phyloP scores from a whole-genome alignment of 2,888 invertebrate genomes.

The Omphaloscelis lunosa region DNA sequence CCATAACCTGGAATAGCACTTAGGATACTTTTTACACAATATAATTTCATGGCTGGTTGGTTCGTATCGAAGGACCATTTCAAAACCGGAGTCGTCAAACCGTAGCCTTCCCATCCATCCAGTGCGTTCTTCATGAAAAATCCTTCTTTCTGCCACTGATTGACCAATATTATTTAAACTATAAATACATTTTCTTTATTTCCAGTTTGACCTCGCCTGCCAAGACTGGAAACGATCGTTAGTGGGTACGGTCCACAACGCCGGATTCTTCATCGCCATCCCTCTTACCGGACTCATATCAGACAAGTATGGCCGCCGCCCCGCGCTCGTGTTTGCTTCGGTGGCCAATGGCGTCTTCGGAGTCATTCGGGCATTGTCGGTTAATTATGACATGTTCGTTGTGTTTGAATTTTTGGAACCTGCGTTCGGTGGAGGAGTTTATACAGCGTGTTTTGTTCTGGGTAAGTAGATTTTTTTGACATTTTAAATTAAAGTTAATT shows the following conservation, averaged over 20 bases:
- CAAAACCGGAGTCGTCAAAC: neutral
- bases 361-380: constrained; percentile 90
- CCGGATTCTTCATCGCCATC: constrained; percentile 94
- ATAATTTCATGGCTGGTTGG: neutral
- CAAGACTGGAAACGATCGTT: constrained; percentile 94
- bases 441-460: constrained; percentile 91
- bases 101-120: too few species aligned
- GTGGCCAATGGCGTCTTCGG: constrained; percentile 90
- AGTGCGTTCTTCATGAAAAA: neutral
- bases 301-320: constrained; percentile 92
- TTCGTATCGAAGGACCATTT: neutral
- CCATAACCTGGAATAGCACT: too few species aligned
- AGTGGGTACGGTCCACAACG: constrained; percentile 94
- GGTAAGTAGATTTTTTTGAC: constrained; percentile 81
- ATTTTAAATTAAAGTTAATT: neutral
- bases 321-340: constrained; percentile 90
- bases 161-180: neutral
- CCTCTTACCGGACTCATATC: constrained; percentile 93
- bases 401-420: constrained; percentile 91
- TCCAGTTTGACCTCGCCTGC: constrained; percentile 92
- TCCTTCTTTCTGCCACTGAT: neutral
- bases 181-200: constrained; percentile 56
- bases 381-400: constrained; percentile 91
- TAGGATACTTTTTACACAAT: too few species aligned
- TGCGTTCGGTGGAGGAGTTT: constrained; percentile 90